These are phyloP conservation scores for Octomys mimax DNA, from an alignment of 2,797 vertebrate species.

Conservation along the genomic window DNA sequence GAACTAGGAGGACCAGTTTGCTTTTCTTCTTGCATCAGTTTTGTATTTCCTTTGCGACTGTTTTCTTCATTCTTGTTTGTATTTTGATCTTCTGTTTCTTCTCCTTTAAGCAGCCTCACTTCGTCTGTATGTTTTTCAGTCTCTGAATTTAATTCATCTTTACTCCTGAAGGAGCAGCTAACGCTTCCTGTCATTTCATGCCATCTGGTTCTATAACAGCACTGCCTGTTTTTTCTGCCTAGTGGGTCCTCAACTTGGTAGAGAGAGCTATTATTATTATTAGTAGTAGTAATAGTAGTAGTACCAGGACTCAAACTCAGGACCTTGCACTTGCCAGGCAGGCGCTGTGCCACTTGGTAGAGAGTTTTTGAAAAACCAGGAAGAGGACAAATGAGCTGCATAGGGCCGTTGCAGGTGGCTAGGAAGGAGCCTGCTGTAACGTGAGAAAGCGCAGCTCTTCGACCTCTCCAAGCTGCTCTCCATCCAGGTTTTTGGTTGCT, in stretches of 20 bases:
- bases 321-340: too few species aligned
- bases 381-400: background rate
- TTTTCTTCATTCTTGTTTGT: constrained; percentile 93
- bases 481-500: background rate
- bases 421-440: background rate
- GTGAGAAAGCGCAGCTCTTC: background rate
- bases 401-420: background rate
- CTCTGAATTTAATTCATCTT: constrained; percentile 91
- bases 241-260: background rate
- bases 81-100: constrained; percentile 92
- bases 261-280: background rate
- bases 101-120: constrained; percentile 92
- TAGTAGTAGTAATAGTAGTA: too few species aligned
- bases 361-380: background rate
- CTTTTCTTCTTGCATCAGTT: constrained; percentile 60
- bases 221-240: background rate
- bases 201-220: constrained; percentile 77
- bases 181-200: constrained; percentile 90
- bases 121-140: constrained; percentile 92
- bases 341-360: background rate
- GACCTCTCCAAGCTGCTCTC: background rate
- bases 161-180: constrained; percentile 91
- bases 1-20: constrained; percentile 87
- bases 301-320: too few species aligned
- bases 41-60: constrained; percentile 89